Evolutionary conservation across 2,797 vertebrate species (phyloP).

Genomic region (Poeciliopsis infans): DNA sequence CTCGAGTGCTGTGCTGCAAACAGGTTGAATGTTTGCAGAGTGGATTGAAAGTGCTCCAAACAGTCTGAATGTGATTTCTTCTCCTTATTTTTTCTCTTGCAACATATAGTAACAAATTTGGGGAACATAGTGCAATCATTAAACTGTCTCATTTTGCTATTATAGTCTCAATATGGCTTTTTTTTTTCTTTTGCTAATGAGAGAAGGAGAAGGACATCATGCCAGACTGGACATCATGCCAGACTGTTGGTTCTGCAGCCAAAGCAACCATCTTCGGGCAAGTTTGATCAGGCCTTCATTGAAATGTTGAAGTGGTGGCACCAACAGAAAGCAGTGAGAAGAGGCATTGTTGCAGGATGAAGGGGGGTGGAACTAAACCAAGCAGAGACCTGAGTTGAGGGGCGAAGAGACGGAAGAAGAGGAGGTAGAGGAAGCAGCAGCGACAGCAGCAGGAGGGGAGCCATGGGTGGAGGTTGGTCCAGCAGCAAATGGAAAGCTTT

Average conservation of each 20-base stretch:
- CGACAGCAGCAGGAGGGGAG: slow-evolving; percentile 73
- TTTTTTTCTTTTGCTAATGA: slow-evolving; percentile 18
- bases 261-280: slow-evolving; percentile 50
- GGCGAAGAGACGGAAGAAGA: slow-evolving; percentile 78
- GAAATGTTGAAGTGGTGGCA: slow-evolving; percentile 49
- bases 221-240: slow-evolving; percentile 60
- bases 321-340: slow-evolving; percentile 58
- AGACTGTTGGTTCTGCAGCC: slow-evolving; percentile 62
- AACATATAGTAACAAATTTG: slow-evolving; percentile 12
- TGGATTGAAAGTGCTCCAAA: slow-evolving; percentile 54
- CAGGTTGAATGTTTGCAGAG: slow-evolving; percentile 52
- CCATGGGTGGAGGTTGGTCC: slow-evolving; percentile 79
- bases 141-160: background rate
- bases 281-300: slow-evolving; percentile 41
- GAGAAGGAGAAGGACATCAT: slow-evolving; percentile 56
- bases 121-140: background rate
- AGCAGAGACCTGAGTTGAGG: slow-evolving; percentile 81
- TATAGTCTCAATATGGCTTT: background rate
- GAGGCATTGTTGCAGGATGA: slow-evolving; percentile 58
- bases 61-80: slow-evolving; percentile 58
- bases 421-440: slow-evolving; percentile 73
- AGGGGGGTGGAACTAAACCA: slow-evolving; percentile 70
- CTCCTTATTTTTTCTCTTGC: slow-evolving; percentile 41
- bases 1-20: slow-evolving; percentile 52
- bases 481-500: slow-evolving; percentile 80